Base-by-base conservation (phyloP, 2,888 invertebrate species). In the Gari tellinella region DNA sequence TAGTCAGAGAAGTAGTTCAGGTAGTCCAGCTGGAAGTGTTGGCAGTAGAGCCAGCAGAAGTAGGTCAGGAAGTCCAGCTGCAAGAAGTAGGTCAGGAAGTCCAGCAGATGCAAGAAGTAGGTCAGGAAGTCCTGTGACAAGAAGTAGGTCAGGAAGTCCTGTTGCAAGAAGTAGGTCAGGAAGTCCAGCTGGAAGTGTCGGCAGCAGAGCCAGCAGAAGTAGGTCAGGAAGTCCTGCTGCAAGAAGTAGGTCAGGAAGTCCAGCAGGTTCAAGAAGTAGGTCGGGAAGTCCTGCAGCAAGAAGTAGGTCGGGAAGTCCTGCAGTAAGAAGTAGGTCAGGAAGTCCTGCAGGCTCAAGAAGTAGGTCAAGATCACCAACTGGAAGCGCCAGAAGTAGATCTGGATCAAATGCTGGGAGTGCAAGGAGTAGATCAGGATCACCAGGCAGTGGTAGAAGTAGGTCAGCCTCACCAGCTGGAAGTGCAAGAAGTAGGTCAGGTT, bases 191-290 rank as follows among this genome's bases (percentile, higher is more conserved):
- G 37, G 38, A 61, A 63, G 38, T 17, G 17, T 23, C 10, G 63
- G 63, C 40, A 69, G 68, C 43, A 51, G 56, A 45, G 65, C 77
- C n/a, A 63, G 68, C 43, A 68, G 65, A 23, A 68, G 61, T 38
- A 63, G 80, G 23, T 81, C 84, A 40, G 75, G 65, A 1, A 80
- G 78, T 31, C 81, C 83, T 23, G 70, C 77, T 58, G 52, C 61
- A 23, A 61, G 76, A 17, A 68, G 72, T 31, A 53, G 72, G 37
- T 63, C 72, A 38, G 52, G 75, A 58, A 67, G 55, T 15, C 67
- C 23, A 57, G 82, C 65, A 41, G n/a, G n/a, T n/a, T n/a, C n/a
- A n/a, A 64, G 81, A 31, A 74, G 79, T 38, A 56, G 72, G 19
- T 66, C 73, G 15, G 63, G 79, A 1, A 74, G 74, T 15, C 76